phyloP scores from a whole-genome alignment of 2,888 invertebrate species.

The Synergus umbraculus region DNA sequence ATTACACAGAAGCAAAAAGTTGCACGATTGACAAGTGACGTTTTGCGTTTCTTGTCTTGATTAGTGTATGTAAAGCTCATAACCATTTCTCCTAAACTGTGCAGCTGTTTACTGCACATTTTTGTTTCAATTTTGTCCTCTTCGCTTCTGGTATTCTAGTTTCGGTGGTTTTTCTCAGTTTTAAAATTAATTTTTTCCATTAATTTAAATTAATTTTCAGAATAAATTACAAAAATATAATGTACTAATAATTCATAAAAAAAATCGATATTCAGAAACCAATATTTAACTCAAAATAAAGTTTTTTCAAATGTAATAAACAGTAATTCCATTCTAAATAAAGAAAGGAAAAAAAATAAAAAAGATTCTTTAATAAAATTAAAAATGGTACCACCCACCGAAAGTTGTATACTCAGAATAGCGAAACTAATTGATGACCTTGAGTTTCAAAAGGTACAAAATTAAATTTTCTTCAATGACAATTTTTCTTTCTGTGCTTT shows the following conservation, averaged over 20 bases:
- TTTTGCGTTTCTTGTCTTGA: conserved; percentile 66
- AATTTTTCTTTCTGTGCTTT: background rate
- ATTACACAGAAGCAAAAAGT: conserved; percentile 65
- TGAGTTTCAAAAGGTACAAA: background rate
- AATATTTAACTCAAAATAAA: too few species aligned
- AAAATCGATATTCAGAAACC: background rate
- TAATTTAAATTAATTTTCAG: background rate
- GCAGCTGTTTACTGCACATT: conserved; percentile 47
- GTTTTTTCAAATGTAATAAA: too few species aligned
- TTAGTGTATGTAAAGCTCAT: conserved; percentile 71
- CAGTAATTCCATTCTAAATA: background rate
- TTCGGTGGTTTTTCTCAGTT: background rate
- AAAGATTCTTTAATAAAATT: background rate
- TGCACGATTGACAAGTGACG: conserved; percentile 62
- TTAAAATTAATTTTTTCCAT: background rate
- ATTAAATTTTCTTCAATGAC: too few species aligned
- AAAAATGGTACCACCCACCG: conserved; percentile 5
- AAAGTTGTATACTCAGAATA: conserved; percentile 30
- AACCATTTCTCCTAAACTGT: conserved; percentile 61
- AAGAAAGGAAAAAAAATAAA: background rate
- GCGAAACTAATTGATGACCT: conserved; percentile 10
- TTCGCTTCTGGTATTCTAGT: conserved; percentile 1
- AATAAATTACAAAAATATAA: background rate
- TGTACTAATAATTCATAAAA: background rate
- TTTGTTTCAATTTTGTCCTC: conserved; percentile 38